Conservation (phyloP, 2,113 vertebrate genomes). For the Chlorocebus sabaeus region DNA sequence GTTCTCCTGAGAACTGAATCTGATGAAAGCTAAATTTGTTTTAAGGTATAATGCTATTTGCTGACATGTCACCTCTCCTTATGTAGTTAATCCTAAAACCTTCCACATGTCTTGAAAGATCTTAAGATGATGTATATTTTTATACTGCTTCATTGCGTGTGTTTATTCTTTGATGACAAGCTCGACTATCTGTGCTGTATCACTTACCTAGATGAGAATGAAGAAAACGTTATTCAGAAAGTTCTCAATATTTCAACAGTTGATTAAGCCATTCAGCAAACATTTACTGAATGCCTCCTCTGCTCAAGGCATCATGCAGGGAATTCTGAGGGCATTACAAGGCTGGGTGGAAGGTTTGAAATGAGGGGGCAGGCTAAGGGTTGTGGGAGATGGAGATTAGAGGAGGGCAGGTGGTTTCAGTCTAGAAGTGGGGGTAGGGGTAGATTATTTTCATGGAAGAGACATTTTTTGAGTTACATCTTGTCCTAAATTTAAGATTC, state of each 20-base stretch:
- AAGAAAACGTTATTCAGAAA: background rate
- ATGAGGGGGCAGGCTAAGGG: background rate
- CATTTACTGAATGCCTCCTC: background rate
- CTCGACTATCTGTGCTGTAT: background rate
- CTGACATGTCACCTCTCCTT: background rate
- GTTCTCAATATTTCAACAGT: background rate
- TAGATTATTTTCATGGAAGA: background rate
- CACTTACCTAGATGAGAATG: conserved; percentile 3
- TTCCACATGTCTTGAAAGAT: background rate
- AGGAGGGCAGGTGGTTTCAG: background rate
- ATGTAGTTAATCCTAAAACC: conserved; percentile 1
- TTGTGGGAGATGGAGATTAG: background rate
- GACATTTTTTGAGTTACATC: background rate
- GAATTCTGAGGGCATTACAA: background rate
- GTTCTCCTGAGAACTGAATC: background rate
- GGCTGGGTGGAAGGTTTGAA: background rate
- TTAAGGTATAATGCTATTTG: background rate
- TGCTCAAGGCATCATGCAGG: background rate
- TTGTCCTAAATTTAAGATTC: background rate
- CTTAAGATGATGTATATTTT: background rate
- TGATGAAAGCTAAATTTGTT: background rate
- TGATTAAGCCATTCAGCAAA: background rate
- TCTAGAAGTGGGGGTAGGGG: background rate
- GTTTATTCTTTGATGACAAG: conserved; percentile 1
- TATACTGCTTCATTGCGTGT: background rate